phyloP scores from a whole-genome alignment of 2,888 invertebrate species.

The Sicus ferrugineus region DNA sequence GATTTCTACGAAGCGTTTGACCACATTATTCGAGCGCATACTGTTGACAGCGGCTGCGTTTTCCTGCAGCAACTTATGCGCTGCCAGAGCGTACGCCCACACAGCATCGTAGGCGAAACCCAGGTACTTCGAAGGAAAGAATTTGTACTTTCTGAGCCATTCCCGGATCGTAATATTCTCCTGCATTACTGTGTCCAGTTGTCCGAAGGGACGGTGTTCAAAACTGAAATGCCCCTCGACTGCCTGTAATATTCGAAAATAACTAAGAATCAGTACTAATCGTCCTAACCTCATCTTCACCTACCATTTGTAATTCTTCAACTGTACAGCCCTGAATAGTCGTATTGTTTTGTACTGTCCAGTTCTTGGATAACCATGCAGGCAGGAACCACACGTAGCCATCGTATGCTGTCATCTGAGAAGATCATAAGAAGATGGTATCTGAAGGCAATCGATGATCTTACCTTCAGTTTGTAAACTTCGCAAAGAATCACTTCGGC shows the following conservation, averaged over 20 bases:
- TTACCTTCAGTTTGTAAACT: slow-evolving; percentile 66
- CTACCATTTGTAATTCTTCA: slow-evolving; percentile 69
- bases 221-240: slow-evolving; percentile 78
- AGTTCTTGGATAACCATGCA: slow-evolving; percentile 72
- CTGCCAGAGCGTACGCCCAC: slow-evolving; percentile 79
- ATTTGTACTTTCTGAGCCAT: slow-evolving; percentile 65
- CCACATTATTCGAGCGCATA: slow-evolving; percentile 47
- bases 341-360: slow-evolving; percentile 67
- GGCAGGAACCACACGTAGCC: slow-evolving; percentile 91
- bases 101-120: slow-evolving; percentile 84
- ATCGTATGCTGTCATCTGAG: slow-evolving; percentile 73
- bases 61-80: slow-evolving; percentile 71
- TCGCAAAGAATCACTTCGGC: slow-evolving; percentile 83
- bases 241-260: too few relatives aligned
- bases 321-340: slow-evolving; percentile 67
- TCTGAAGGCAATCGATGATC: slow-evolving; percentile 21
- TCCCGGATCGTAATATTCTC: slow-evolving; percentile 71
- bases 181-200: slow-evolving; percentile 68
- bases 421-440: slow-evolving; percentile 47
- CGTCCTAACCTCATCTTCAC: not conserved
- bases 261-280: too few relatives aligned
- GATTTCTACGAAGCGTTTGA: slow-evolving; percentile 67
- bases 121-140: slow-evolving; percentile 70
- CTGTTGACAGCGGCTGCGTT: slow-evolving; percentile 51
- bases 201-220: slow-evolving; percentile 73